Percentiles rank a stretch among this genome's conserved stretches.
These are phyloP conservation scores for Poeciliopsis turneri DNA, from an alignment of 2,797 vertebrate species.

Conservation along the genomic window DNA sequence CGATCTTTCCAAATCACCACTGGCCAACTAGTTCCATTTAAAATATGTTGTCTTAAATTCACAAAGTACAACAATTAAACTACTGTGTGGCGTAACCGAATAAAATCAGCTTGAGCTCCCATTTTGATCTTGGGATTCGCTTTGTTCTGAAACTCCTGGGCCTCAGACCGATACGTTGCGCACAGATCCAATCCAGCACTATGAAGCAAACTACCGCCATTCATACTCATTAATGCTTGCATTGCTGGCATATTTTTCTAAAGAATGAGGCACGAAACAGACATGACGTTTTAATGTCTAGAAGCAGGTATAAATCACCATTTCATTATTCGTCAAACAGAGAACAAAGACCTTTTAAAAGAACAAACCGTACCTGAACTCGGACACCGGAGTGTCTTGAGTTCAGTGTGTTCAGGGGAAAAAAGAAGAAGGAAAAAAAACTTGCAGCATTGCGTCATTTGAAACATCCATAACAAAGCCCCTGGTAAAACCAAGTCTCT, in stretches of 20 bases:
- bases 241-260: neutral
- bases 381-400: neutral
- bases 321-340: neutral
- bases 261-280: neutral
- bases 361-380: neutral
- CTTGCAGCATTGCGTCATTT: constrained; percentile 2
- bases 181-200: neutral
- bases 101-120: neutral
- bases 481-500: constrained; percentile 8
- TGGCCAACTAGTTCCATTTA: neutral
- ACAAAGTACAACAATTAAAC: neutral
- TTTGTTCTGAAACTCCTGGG: too few species aligned
- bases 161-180: neutral
- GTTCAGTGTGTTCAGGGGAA: neutral
- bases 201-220: neutral
- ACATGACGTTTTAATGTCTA: neutral
- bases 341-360: neutral
- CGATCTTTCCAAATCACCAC: neutral
- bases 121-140: neutral
- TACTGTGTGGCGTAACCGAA: neutral
- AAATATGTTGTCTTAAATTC: neutral
- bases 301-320: neutral
- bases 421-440: neutral
- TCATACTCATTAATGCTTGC: neutral
- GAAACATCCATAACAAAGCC: neutral